Conservation (phyloP, 2,888 invertebrate species). For the Chromoteleia sp. region DNA sequence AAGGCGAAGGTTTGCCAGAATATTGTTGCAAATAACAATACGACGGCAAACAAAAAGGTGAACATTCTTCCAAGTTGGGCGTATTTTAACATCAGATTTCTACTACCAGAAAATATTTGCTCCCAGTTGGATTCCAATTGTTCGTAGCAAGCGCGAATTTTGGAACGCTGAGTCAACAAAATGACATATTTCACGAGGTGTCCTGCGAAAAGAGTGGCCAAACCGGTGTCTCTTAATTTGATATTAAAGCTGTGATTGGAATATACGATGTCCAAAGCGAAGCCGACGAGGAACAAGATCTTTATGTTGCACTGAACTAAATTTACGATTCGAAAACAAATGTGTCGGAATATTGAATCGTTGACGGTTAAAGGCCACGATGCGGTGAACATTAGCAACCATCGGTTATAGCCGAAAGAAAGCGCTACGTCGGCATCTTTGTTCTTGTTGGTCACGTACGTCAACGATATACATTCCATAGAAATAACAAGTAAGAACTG, state of each 20-base stretch:
- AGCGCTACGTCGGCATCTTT: not conserved
- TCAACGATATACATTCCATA: slow-evolving; percentile 20
- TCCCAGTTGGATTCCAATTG: slow-evolving; percentile 27
- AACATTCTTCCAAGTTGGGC: slow-evolving; percentile 8
- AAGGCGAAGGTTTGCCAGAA: slow-evolving; percentile 23
- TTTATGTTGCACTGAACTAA: not conserved
- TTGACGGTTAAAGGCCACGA: not conserved
- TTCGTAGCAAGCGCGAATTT: slow-evolving; percentile 18
- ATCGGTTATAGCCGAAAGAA: not conserved
- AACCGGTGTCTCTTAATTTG: not conserved
- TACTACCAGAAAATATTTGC: slow-evolving; percentile 12
- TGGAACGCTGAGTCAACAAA: not conserved
- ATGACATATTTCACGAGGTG: slow-evolving; percentile 11
- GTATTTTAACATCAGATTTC: slow-evolving; percentile 14
- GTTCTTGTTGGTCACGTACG: not conserved
- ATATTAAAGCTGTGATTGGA: not conserved
- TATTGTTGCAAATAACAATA: not conserved
- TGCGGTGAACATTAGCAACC: not conserved
- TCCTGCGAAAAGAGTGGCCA: not conserved
- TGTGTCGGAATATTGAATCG: not conserved
- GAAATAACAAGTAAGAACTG: slow-evolving; percentile 2
- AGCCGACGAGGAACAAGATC: not conserved
- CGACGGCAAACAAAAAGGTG: not conserved
- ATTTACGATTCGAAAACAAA: not conserved
- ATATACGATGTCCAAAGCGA: not conserved